These are phyloP conservation scores for Antennarius striatus DNA, from an alignment of 2,113 vertebrate species.

Conservation along the genomic window DNA sequence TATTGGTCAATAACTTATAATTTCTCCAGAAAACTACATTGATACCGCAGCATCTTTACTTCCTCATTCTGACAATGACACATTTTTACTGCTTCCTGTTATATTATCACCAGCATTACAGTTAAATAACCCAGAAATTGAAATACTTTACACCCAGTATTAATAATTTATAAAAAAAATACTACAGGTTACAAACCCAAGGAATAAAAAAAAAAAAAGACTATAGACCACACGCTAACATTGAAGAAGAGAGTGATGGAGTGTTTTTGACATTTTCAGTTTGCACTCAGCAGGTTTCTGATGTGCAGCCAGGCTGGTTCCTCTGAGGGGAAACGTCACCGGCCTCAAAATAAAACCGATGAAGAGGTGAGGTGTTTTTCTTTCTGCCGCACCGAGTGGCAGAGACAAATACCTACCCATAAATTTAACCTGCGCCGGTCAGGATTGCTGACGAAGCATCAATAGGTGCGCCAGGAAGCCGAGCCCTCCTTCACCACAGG, in stretches of 20 bases:
- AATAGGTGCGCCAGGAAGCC: slow-evolving; percentile 54
- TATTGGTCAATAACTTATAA: slow-evolving; percentile 86
- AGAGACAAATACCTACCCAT: slow-evolving; percentile 65
- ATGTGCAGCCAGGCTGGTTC: slow-evolving; percentile 55
- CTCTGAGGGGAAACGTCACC: slow-evolving; percentile 54
- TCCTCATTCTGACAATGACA: slow-evolving; percentile 91
- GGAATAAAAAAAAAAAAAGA: slow-evolving; percentile 43
- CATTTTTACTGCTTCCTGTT: slow-evolving; percentile 92
- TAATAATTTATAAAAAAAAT: slow-evolving; percentile 11
- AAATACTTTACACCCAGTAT: too few species aligned
- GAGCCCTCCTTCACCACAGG: slow-evolving; percentile 53
- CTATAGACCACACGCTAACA: slow-evolving; percentile 31
- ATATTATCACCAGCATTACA: slow-evolving; percentile 78
- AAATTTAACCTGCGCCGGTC: slow-evolving; percentile 61
- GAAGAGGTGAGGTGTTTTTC: slow-evolving; percentile 55
- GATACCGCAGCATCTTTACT: slow-evolving; percentile 87
- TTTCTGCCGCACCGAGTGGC: slow-evolving; percentile 61
- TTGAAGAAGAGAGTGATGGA: slow-evolving; percentile 27
- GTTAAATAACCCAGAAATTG: background rate
- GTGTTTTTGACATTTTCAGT: slow-evolving; percentile 63
- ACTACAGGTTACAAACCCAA: background rate
- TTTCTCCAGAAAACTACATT: slow-evolving; percentile 92
- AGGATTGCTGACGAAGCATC: slow-evolving; percentile 58
- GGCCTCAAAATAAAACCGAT: slow-evolving; percentile 12
- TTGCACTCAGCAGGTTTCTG: slow-evolving; percentile 52